Evolutionary conservation across 1,140 invertebrate species (phyloP).

Genomic region (Drosophila varians): DNA sequence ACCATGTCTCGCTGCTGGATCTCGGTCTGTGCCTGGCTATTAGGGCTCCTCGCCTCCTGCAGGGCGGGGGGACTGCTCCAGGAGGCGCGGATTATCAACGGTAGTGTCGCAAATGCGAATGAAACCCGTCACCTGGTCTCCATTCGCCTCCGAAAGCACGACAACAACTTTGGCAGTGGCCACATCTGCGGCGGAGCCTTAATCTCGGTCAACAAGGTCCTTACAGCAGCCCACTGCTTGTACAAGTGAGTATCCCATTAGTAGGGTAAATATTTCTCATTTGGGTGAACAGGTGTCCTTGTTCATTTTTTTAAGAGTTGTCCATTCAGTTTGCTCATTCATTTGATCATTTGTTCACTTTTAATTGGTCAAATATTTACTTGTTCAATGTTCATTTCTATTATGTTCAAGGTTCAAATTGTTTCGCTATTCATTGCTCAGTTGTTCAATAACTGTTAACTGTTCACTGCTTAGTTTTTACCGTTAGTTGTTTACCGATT

Average conservation of each 20-base stretch:
- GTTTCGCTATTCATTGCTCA: too few species aligned
- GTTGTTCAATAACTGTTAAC: too few species aligned
- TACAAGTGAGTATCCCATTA: constrained; percentile 65
- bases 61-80: neutral
- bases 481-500: too few species aligned
- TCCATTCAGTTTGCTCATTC: too few species aligned
- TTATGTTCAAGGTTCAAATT: too few species aligned
- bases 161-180: constrained; percentile 70
- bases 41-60: neutral
- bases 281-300: too few species aligned
- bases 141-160: constrained; percentile 62
- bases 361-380: too few species aligned
- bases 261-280: too few species aligned
- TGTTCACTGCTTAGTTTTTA: too few species aligned
- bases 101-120: constrained; percentile 39
- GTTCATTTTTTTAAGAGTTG: too few species aligned
- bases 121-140: constrained; percentile 78
- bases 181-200: constrained; percentile 83
- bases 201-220: constrained; percentile 77
- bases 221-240: constrained; percentile 85
- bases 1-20: neutral
- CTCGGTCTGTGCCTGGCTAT: neutral
- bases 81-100: constrained; percentile 73
- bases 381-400: too few species aligned
- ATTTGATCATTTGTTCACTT: too few species aligned